phyloP scores from a whole-genome alignment of 1,140 invertebrate species.

The Drosophila bipectinata region DNA sequence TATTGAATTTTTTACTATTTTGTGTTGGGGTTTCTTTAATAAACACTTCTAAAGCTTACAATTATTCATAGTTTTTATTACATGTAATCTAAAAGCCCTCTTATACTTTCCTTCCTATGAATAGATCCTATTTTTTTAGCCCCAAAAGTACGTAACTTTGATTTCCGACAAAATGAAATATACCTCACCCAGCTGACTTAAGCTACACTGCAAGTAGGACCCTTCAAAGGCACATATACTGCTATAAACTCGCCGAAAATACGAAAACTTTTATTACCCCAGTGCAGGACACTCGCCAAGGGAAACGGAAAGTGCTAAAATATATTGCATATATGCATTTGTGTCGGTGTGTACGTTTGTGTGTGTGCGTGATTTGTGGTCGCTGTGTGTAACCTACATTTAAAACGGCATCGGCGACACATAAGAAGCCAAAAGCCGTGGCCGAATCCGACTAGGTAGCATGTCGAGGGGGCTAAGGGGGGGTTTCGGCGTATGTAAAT shows the following conservation, averaged over 20 bases:
- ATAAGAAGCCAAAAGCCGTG: constrained; percentile 70
- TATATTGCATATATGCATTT: constrained; percentile 53
- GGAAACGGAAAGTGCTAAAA: constrained; percentile 40
- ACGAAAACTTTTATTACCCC: constrained; percentile 43
- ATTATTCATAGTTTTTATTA: too few relatives aligned
- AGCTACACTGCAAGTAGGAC: constrained; percentile 7
- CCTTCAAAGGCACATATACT: constrained; percentile 3
- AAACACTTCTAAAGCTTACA: too few relatives aligned
- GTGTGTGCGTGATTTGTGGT: constrained; percentile 31
- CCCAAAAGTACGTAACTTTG: constrained; percentile 3
- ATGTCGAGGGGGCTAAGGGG: background rate
- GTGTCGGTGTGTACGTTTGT: constrained; percentile 23
- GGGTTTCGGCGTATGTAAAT: constrained; percentile 60
- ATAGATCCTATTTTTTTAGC: too few relatives aligned
- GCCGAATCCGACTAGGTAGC: constrained; percentile 50
- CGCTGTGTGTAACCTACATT: constrained; percentile 77
- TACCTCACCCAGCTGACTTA: constrained; percentile 23
- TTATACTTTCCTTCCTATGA: too few relatives aligned
- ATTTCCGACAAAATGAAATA: background rate
- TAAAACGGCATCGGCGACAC: constrained; percentile 59
- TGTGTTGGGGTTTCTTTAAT: too few relatives aligned
- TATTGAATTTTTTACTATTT: too few relatives aligned
- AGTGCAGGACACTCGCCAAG: constrained; percentile 28
- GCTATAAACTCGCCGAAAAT: constrained; percentile 20
- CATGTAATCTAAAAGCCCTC: too few relatives aligned